These are phyloP conservation scores for Deilephila elpenor DNA, from an alignment of 2,888 invertebrate genomes.

Conservation along the genomic window DNA sequence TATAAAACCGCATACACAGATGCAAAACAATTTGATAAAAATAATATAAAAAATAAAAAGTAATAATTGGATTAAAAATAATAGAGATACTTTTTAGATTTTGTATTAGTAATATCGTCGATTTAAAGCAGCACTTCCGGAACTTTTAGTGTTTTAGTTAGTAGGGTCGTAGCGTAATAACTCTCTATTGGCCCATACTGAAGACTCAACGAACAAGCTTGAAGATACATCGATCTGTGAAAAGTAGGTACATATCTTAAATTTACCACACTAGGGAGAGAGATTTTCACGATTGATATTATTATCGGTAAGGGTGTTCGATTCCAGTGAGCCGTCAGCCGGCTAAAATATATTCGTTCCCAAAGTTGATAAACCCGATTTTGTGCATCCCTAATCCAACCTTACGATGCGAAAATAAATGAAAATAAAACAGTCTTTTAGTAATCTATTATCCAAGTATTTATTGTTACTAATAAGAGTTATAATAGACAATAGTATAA, in stretches of 20 bases:
- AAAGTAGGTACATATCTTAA: slow-evolving; percentile 11
- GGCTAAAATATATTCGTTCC: too few relatives aligned
- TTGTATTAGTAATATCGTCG: too few relatives aligned
- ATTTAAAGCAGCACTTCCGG: not conserved
- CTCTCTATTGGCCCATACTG: not conserved
- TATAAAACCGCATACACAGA: too few relatives aligned
- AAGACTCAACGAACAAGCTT: not conserved
- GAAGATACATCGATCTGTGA: not conserved
- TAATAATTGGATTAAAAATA: not conserved
- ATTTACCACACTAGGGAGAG: not conserved
- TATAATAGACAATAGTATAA: not conserved
- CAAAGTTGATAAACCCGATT: too few relatives aligned
- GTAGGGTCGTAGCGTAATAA: not conserved
- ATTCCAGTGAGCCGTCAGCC: too few relatives aligned
- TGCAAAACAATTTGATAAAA: not conserved
- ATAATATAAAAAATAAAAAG: not conserved
- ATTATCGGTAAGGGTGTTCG: too few relatives aligned
- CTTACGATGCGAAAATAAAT: not conserved
- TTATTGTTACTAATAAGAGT: not conserved
- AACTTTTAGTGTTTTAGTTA: not conserved
- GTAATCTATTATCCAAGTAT: not conserved
- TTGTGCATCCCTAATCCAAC: not conserved
- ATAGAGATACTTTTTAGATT: too few relatives aligned
- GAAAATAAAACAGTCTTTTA: not conserved
- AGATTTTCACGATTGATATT: not conserved